Base-by-base conservation (phyloP, 2,113 vertebrate genomes). In the Scomber colias region DNA sequence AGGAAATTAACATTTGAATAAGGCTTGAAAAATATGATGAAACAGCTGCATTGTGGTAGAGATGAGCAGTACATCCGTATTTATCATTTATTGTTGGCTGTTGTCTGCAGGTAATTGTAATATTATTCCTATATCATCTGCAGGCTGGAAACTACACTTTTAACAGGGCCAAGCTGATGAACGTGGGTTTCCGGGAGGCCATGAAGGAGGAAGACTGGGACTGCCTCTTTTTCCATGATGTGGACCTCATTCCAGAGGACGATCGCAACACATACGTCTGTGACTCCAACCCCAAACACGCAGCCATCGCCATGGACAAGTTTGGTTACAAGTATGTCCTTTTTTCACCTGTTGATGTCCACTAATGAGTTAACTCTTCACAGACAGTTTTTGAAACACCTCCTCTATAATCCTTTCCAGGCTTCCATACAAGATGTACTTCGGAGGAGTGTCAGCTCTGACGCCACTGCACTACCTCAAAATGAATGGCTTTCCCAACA, bases 151-250 rank as follows among this genome's bases (percentile, higher is more conserved):
- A 91, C 85, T 92, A 91, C 35, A 94, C 95, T 3, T 96, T 97
- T 17, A 96, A 95, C 77, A 60, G 92, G 50, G 96, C 96, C 21
- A 96, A 95, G 88, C 93, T 96, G 76, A 92, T 95, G 94, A 96
- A 96, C 1, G 90, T 93, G 2, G 96, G 96, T 21, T 97, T 96
- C 85, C 90, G 94, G n/a, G 96, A 96, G 86, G 96, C 96, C 44
- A 96, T 96, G 96, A 93, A 88, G 57, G 96, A 97, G 19, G 92
- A 95, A 48, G 95, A 96, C 74, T 97, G 96, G 96, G 92, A 95
- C 86, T 96, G 96, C 51, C 87, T 96, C 54, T 96, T 95, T 91
- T 97, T 95, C 87, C 96, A 96, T 0, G 95, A 96, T 0, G 95
- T 97, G 27, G 96, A 97, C 82, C 94, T 97, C 9, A 96, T 97